These are phyloP conservation scores for Drosophila suzukii DNA, from an alignment of 1,140 invertebrate genomes.

Conservation along the genomic window DNA sequence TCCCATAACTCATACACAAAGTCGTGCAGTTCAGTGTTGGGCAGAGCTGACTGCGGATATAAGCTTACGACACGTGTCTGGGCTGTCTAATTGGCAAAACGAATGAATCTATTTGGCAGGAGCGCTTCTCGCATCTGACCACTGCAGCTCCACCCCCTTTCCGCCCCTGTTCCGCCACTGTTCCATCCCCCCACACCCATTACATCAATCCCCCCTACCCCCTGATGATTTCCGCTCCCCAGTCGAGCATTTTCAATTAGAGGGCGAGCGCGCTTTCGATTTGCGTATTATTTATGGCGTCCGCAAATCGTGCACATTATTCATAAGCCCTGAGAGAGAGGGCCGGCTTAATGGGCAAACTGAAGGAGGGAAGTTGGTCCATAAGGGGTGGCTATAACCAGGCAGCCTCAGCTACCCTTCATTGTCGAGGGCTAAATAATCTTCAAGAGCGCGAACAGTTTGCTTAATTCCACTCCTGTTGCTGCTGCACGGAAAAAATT, in stretches of 20 bases:
- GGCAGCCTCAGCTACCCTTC: slow-evolving; percentile 25
- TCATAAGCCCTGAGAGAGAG: slow-evolving; percentile 65
- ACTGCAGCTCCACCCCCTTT: slow-evolving; percentile 1
- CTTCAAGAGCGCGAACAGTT: slow-evolving; percentile 8
- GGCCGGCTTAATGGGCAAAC: slow-evolving; percentile 64
- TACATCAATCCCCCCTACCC: not conserved
- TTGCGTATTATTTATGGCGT: slow-evolving; percentile 81
- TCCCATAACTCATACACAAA: not conserved
- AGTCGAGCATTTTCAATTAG: slow-evolving; percentile 75
- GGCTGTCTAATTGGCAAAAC: slow-evolving; percentile 79
- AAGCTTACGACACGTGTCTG: slow-evolving; percentile 80
- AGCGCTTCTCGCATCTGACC: slow-evolving; percentile 38
- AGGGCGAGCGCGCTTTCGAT: slow-evolving; percentile 79
- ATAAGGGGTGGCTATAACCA: slow-evolving; percentile 6
- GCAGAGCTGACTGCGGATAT: slow-evolving; percentile 58
- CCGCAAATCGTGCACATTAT: slow-evolving; percentile 80
- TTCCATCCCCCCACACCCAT: not conserved
- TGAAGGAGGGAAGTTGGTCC: slow-evolving; percentile 7
- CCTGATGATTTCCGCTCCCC: slow-evolving; percentile 33
- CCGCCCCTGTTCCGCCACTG: not conserved
- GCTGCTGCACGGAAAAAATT: not conserved
- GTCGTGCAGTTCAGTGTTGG: slow-evolving; percentile 9
- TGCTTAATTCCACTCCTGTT: slow-evolving; percentile 9
- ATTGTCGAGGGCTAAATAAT: slow-evolving; percentile 36
- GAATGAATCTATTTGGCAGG: slow-evolving; percentile 63